phyloP scores from a whole-genome alignment of 2,888 invertebrate genomes.

The Meiosimyza platycephala region DNA sequence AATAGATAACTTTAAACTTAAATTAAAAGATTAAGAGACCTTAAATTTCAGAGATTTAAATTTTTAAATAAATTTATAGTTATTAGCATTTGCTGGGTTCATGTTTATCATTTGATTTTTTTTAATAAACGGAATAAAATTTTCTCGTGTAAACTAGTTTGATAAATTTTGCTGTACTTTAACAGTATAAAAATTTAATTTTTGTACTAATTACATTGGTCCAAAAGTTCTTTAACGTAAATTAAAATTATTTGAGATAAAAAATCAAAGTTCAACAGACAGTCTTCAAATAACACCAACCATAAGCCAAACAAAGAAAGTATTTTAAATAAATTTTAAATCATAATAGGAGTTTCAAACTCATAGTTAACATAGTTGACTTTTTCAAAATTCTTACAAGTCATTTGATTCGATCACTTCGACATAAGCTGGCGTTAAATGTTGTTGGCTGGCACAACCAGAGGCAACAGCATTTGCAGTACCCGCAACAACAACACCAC shows the following conservation, averaged over 20 bases:
- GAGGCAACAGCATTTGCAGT: conserved; percentile 24
- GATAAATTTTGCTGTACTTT: too few relatives aligned
- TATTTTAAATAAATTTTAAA: background rate
- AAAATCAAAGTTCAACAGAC: conserved; percentile 24
- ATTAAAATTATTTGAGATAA: conserved; percentile 8
- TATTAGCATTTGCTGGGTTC: conserved; percentile 30
- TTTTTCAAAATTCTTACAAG: conserved; percentile 36
- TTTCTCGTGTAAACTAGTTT: too few relatives aligned
- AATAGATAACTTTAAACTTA: too few relatives aligned
- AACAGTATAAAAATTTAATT: background rate
- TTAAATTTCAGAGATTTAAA: too few relatives aligned
- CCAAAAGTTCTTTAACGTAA: conserved; percentile 10
- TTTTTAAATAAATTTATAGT: too few relatives aligned
- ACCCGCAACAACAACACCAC: conserved; percentile 26
- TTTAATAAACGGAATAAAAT: background rate
- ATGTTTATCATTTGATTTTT: conserved; percentile 20
- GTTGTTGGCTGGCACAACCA: conserved; percentile 17
- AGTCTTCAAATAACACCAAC: conserved; percentile 20
- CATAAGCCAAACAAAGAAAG: conserved; percentile 15
- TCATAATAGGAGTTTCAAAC: background rate
- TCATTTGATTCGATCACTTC: conserved; percentile 44
- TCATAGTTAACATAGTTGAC: background rate
- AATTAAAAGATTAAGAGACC: too few relatives aligned
- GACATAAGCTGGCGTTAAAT: conserved; percentile 34
- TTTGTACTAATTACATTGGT: conserved; percentile 24